Evolutionary conservation across 2,797 vertebrate species (phyloP).

Genomic region (Spinus pinus): DNA sequence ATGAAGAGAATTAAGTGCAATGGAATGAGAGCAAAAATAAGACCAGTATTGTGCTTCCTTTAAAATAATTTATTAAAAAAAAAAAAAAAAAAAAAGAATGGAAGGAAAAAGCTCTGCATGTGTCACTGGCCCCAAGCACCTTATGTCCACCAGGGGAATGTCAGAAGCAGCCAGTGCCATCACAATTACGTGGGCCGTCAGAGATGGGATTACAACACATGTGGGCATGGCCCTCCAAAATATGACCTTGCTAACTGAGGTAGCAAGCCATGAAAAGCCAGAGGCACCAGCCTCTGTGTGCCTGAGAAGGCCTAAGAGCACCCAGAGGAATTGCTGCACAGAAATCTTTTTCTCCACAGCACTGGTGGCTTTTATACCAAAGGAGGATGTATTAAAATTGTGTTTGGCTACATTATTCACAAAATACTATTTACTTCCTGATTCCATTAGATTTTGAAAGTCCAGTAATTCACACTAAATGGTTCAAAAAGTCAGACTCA

Average conservation of each 20-base stretch:
- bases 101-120: background rate
- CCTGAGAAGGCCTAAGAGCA: background rate
- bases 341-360: background rate
- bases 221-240: background rate
- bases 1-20: background rate
- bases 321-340: background rate
- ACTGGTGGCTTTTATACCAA: background rate
- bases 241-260: background rate
- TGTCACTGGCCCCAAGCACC: background rate
- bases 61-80: background rate
- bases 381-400: background rate
- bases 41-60: background rate
- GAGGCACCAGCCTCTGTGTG: accelerated
- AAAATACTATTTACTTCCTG: background rate
- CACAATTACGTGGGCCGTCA: accelerated
- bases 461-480: background rate
- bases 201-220: background rate
- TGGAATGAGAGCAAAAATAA: background rate
- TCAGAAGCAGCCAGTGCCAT: background rate
- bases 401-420: background rate
- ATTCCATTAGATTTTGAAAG: background rate
- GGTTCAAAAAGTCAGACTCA: background rate
- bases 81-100: background rate
- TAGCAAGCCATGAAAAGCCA: background rate
- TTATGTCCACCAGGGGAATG: accelerated